Evolutionary conservation across 2,113 vertebrate genomes (phyloP).

Genomic region (Peucedramus taeniatus): DNA sequence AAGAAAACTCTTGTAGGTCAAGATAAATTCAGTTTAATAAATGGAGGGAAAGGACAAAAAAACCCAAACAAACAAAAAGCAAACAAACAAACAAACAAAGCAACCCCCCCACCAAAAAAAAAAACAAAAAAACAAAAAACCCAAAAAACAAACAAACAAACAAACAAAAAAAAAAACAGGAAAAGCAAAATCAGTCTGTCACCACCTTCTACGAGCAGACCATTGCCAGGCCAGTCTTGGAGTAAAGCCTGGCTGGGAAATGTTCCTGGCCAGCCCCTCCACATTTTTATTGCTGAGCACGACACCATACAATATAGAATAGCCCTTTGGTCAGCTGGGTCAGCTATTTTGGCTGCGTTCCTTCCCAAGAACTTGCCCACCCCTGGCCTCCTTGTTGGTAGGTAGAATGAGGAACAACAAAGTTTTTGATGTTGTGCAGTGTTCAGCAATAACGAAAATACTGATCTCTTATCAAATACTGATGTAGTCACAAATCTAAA

Average conservation of each 20-base stretch:
- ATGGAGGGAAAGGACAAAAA: neutral
- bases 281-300: neutral
- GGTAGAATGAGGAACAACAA: neutral
- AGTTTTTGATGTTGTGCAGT: neutral
- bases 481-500: neutral
- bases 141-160: neutral
- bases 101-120: no score
- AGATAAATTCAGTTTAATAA: neutral
- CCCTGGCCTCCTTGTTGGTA: neutral
- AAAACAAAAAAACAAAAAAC: neutral
- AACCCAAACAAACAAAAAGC: no score
- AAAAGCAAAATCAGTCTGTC: neutral
- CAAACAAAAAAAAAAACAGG: no score
- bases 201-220: neutral
- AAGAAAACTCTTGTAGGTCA: neutral
- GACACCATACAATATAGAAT: no score
- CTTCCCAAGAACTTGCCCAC: neutral
- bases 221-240: neutral
- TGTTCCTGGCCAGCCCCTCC: neutral
- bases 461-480: neutral
- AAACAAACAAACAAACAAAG: no score
- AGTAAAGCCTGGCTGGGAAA: neutral
- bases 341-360: rapidly evolving
- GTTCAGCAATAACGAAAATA: neutral
- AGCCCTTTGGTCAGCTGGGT: neutral